phyloP scores from a whole-genome alignment of 2,888 invertebrate species.

The Temnothorax ravouxi region DNA sequence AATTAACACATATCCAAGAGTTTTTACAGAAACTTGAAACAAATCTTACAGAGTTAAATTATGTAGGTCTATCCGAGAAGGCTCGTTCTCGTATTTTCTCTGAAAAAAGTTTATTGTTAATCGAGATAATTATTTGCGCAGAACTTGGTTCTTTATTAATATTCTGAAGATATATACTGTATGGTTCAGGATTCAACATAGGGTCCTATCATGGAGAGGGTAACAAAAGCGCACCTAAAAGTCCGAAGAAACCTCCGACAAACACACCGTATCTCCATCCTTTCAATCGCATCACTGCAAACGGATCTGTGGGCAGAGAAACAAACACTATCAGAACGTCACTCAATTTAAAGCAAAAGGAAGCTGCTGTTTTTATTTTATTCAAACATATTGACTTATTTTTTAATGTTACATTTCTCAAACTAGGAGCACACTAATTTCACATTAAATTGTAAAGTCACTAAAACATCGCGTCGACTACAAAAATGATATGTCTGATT shows the following conservation, averaged over 20 bases:
- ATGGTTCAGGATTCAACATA: conserved; percentile 89
- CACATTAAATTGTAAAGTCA: no score
- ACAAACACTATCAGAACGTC: no score
- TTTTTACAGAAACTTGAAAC: neutral
- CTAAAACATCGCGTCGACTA: no score
- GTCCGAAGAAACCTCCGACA: conserved; percentile 88
- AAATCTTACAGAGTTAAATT: neutral
- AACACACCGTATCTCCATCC: conserved; percentile 87
- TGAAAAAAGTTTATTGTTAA: conserved; percentile 37
- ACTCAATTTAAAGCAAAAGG: no score
- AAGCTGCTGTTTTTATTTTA: no score
- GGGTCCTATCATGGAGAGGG: conserved; percentile 89
- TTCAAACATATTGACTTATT: no score
- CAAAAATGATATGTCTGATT: no score
- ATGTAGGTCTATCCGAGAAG: neutral
- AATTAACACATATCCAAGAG: neutral
- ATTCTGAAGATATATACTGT: conserved; percentile 87
- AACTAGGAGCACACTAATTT: no score
- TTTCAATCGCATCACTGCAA: conserved; percentile 66
- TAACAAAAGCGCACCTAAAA: no score
- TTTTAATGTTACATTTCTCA: no score
- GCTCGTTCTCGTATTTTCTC: conserved; percentile 24
- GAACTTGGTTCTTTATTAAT: neutral
- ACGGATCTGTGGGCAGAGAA: neutral
- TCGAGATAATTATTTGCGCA: conserved; percentile 20